Base-by-base conservation (phyloP, 1,140 invertebrate genomes). In the Saccostrea echinata region DNA sequence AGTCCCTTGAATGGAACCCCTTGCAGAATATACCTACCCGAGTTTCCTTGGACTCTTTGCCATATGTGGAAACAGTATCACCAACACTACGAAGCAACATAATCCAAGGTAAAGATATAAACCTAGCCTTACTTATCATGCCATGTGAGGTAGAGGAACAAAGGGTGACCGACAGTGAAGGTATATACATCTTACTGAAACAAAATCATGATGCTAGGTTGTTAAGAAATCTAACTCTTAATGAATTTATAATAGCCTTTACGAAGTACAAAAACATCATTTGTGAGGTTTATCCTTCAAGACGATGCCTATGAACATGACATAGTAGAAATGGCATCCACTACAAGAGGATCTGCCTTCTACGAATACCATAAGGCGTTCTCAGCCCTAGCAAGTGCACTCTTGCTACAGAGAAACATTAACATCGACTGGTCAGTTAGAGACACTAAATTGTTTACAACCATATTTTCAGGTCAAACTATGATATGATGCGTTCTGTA, bases 201-300 rank as follows among this genome's bases (percentile, higher is more conserved):
- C 43, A 43, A 43, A 8, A 43, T 43, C 43, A 43, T 43, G 43
- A 43, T 9, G 43, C 43, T 43, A 43, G 43, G 9, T 43, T 43
- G 9, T 6, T 43, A 9, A 43, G 43, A 43, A 43, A n/a, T n/a
- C n/a, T n/a, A n/a, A n/a, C n/a, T n/a, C n/a, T n/a, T n/a, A n/a
- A 43, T 3, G 3, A 57, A 0, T 57, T 57, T 57, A 57, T 57
- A 13, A 21, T 57, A 18, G 55, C 55, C 1, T 57, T 21, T 12
- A 57, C 13, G 13, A 57, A 57, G 84, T 90, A 89, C n/a, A 90
- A 89, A 80, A 87, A 84, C 55, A 53, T 88, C 3, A 90, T 90
- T 87, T 88, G 68, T 55, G 35, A 68, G 18, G 61, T 35, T 16
- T 87, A 68, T 84, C 89, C 89, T 9, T 4, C 35, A 3, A 61